A percentile compares a stretch with the other conserved stretches of the same genome.
Conservation (phyloP, 2,888 invertebrate genomes). For the Coenonympha arcania region DNA sequence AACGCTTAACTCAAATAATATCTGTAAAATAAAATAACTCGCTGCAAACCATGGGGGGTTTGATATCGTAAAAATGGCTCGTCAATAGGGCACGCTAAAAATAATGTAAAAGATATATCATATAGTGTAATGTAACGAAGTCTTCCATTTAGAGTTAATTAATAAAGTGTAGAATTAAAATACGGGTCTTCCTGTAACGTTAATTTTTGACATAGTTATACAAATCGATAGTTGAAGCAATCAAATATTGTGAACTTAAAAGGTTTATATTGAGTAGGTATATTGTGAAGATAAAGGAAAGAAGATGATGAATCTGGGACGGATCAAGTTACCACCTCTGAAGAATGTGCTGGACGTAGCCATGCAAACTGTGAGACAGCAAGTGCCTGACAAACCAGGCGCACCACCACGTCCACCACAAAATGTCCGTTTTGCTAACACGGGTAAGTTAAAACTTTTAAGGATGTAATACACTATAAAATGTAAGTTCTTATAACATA, state of each 20-base stretch:
- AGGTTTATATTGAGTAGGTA: conserved; percentile 15
- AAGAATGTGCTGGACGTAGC: conserved; percentile 86
- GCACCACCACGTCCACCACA: conserved; percentile 68
- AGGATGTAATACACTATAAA: no score
- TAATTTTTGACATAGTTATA: conserved; percentile 32
- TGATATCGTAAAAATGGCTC: conserved; percentile 47
- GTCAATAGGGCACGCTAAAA: conserved; percentile 28
- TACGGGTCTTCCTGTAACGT: conserved; percentile 38
- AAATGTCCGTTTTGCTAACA: conserved; percentile 71
- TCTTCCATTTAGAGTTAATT: conserved; percentile 62
- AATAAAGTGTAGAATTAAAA: conserved; percentile 25
- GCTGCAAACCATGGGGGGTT: conserved; percentile 27
- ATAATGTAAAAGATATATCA: conserved; percentile 38
- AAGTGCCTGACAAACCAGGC: conserved; percentile 79
- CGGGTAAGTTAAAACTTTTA: conserved; percentile 60
- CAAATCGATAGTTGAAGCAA: conserved; percentile 20
- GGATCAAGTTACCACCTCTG: conserved; percentile 80
- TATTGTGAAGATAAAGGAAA: conserved; percentile 15
- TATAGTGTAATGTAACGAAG: conserved; percentile 59
- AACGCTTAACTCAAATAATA: not conserved
- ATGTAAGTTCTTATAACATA: no score
- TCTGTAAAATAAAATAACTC: not conserved
- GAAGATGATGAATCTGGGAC: conserved; percentile 65
- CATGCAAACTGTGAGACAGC: conserved; percentile 85
- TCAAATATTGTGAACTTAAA: conserved; percentile 18